Base-by-base conservation (phyloP, 2,888 invertebrate genomes). In the Lysandra bellargus region DNA sequence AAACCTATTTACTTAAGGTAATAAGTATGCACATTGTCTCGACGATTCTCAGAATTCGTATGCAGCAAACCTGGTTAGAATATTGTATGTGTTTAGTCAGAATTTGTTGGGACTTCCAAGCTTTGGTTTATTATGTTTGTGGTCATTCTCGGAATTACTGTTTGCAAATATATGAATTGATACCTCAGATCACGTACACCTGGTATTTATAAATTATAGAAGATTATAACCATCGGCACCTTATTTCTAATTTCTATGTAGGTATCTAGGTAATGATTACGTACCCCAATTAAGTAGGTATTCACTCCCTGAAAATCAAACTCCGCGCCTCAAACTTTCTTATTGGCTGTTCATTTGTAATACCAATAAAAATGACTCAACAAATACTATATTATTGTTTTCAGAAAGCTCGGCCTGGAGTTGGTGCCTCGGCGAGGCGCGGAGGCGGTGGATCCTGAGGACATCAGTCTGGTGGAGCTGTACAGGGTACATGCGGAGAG, bases 371-470 rank as follows among this genome's bases (percentile, higher is more conserved):
- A 23, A 23, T 61, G 23, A 61, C 61, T 40, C 0, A 49, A 78
- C 14, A n/a, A 72, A 74, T 61, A 44, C 0, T 2, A 49, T 79
- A 6, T 79, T 80, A 12, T 79, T 80, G 57, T 40, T 91, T 88
- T 69, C 95, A 99, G 99, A 89, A 98, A 98, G 95, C 95, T 99
- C 78, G 98, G 98, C 0, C 91, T 99, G 87, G 99, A 99, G 91
- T 91, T 99, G 87, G 99, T 99, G 40, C 99, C 99, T 0, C 96
- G 99, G 44, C 96, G 97, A 83, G 98, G 98, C 57, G 97, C 98
- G 44, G 96, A 98, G 87, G 98, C 98, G 89, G 98, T 99, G 61
- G 98, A 98, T 88, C 97, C 98, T 53, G 98, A 98, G 86, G 96
- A 97, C 78, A 97, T 98, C 94, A 98, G 98, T 83, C 96, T 98